Evolutionary conservation across 2,113 vertebrate species (phyloP), one percentile per base, ranked within the genome.

Genomic region (Mormyrus lacerda): DNA sequence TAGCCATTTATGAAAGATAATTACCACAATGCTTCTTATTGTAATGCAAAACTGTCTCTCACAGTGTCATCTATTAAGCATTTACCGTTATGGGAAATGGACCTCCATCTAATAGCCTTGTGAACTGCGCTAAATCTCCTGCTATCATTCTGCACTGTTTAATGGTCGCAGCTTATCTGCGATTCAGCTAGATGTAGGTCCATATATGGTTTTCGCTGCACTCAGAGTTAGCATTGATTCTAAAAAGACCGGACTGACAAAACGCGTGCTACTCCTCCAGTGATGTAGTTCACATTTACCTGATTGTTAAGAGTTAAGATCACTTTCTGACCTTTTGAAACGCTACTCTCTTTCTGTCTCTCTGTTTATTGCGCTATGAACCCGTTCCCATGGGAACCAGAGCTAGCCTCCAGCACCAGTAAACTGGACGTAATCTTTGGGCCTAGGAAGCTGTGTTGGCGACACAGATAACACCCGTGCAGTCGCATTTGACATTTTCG

Each of bases 321-420:
- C 73, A 42, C 73, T 5, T 42, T 79, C 73, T 79, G 73, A 35
- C 73, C 73, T 79, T 79, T 79, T 79, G 73, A 79, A 79, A 21
- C 39, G 35, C 35, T 79, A 13, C 83, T 89, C 31, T 89, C 24
- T 84, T 84, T 47, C 35, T 79, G 55, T 89, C 31, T 89, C 35
- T 61, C 55, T 69, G 58, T 87, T 89, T 86, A 89, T 86, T 89
- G 83, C 51, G 89, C 58, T n/a, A 55, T 86, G 85, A 89, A 53
- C 84, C 44, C 13, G 84, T 89, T 89, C 84, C 89, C 89, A 89
- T 89, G 84, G 89, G 84, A 89, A 86, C 89, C 39, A 45, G 35
- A 21, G 39, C 76, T 58, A 11, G 79, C 69, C 69, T 35, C n/a
- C 50, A 42, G 69, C 39, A 51, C 11, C 39, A n/a, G 87, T 88